Evolutionary conservation across 37 sponge, comb jelly and placozoan species (phyloP).

Genomic region (Oscarella lobularis): DNA sequence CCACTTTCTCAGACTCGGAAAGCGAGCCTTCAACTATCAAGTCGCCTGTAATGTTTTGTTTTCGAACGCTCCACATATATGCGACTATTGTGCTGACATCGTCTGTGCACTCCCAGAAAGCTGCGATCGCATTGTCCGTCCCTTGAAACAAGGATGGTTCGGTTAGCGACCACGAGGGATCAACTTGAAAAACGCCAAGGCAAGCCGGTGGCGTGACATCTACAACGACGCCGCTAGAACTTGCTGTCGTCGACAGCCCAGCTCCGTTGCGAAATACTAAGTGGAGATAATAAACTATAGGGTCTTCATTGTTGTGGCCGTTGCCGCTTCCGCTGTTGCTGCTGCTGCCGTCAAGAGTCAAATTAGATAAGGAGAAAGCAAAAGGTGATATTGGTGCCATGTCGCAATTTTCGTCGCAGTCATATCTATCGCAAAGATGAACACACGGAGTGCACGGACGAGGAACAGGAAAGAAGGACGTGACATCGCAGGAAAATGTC

Average conservation of each 20-base stretch:
- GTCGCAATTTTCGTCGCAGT: neutral
- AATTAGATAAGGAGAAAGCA: neutral
- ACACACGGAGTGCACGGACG: neutral
- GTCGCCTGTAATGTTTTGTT: neutral
- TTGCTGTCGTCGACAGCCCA: conserved; percentile 10
- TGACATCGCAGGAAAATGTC: neutral
- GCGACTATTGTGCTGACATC: conserved; percentile 9
- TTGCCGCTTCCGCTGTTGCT: neutral
- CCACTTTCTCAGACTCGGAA: too few relatives aligned
- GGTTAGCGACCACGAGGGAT: conserved; percentile 31
- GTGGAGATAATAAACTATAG: conserved; percentile 43
- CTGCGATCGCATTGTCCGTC: conserved; percentile 46
- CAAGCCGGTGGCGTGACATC: conserved; percentile 52
- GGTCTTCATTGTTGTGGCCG: neutral
- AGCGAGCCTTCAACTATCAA: neutral
- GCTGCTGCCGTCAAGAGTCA: neutral
- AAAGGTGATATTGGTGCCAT: neutral
- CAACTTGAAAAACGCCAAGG: conserved; percentile 34
- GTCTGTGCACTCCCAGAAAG: conserved; percentile 50
- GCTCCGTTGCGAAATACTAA: conserved; percentile 52
- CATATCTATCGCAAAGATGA: neutral
- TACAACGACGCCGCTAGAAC: conserved; percentile 53
- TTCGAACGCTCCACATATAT: neutral
- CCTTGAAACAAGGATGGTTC: conserved; percentile 43
- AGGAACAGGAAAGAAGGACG: neutral